Conservation (phyloP, 2,888 invertebrate species). For the Polymixis flavicincta region DNA sequence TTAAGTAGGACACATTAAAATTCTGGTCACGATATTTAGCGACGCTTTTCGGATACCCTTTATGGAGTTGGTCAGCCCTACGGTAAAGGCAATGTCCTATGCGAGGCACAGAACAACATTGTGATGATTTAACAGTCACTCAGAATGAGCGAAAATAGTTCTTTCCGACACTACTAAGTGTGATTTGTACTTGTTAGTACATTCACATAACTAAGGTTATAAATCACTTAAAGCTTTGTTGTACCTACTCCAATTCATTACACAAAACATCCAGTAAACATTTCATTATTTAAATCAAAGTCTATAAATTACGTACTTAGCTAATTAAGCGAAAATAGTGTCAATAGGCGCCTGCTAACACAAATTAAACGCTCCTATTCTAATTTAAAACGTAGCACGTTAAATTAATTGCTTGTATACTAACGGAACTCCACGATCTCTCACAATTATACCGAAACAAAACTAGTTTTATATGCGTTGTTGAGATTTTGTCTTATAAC, state of each 20-base stretch:
- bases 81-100: conserved; percentile 82
- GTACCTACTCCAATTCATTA: conserved; percentile 18
- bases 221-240: conserved; percentile 51
- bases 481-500: conserved; percentile 69
- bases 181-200: conserved; percentile 59
- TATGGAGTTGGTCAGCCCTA: conserved; percentile 69
- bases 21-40: conserved; percentile 50
- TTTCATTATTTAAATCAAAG: conserved; percentile 43
- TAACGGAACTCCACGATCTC: conserved; percentile 73
- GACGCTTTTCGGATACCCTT: conserved; percentile 28
- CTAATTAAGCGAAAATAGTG: conserved; percentile 47
- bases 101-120: conserved; percentile 79
- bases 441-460: conserved; percentile 71
- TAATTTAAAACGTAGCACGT: conserved; percentile 73
- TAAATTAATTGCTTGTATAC: conserved; percentile 76
- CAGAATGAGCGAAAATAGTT: conserved; percentile 84
- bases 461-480: conserved; percentile 73
- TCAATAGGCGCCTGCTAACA: conserved; percentile 49
- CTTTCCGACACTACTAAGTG: conserved; percentile 77
- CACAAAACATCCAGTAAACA: conserved; percentile 25
- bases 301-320: conserved; percentile 38
- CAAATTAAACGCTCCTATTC: conserved; percentile 60
- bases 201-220: conserved; percentile 19
- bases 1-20: conserved; percentile 37
- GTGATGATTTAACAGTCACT: conserved; percentile 85